These are phyloP conservation scores for Lithobius niger DNA, from an alignment of 1,140 invertebrate genomes.

Conservation along the genomic window DNA sequence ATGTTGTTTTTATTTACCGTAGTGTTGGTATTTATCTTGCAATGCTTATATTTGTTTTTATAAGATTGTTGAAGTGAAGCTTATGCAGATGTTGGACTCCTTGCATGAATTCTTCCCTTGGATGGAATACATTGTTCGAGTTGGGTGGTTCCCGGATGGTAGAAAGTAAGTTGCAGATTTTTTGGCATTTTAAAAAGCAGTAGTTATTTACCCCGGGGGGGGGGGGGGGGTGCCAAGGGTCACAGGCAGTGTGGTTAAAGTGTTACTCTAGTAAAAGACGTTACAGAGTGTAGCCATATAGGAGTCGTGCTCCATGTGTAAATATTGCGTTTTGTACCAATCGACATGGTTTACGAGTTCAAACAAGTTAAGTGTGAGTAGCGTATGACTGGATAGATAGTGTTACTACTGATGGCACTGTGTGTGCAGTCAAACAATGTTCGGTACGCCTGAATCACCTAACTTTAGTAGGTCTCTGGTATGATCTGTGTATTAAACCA, in stretches of 20 bases:
- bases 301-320: neutral
- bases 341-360: neutral
- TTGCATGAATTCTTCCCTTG: conserved; percentile 66
- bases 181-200: neutral
- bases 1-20: no score
- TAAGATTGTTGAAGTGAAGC: conserved; percentile 40
- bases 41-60: neutral
- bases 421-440: no score
- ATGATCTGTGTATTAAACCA: no score
- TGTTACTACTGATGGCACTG: no score
- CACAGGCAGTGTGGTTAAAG: no score
- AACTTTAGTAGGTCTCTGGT: no score
- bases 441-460: no score
- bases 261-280: neutral
- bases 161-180: conserved; percentile 50
- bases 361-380: no score
- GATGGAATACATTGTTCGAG: conserved; percentile 85
- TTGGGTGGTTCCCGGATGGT: conserved; percentile 82
- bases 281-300: neutral
- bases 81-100: conserved; percentile 54
- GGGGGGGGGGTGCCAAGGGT: no score
- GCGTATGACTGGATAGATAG: no score
- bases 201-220: no score
- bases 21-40: no score
- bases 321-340: neutral